Evolutionary conservation across 2,797 vertebrate genomes (phyloP), one percentile per base, ranked within the genome.

Genomic region (Emydoidea blandingii): DNA sequence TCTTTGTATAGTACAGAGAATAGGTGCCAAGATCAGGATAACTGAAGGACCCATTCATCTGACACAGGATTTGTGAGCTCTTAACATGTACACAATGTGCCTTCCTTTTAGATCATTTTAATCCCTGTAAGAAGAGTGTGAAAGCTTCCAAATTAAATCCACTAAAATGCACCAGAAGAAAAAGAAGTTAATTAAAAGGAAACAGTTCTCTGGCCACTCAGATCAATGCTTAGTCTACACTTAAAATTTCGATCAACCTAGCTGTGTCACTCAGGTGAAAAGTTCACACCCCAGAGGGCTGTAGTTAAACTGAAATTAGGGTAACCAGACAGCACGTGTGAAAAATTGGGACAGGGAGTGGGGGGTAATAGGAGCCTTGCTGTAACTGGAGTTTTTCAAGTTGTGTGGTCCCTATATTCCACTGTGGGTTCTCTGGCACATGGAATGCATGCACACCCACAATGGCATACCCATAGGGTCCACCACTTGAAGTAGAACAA

Each of bases 1-100:
- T 79, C 85, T 91, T 93, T 87, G 53, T 49, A 23, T 6, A 81
- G 79, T 56, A 34, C 34, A 59, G 80, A 68, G 65, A 89, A 52
- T 81, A 88, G 54, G 47, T 88, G 91, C 92, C 89, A 94, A 88
- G 85, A 19, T 37, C 44, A 52, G 81, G 27, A 8, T 79, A 47
- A 79, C 53, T 94, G 94, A 96, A 93, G 84, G 84, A 19, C 50
- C 87, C 82, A 76, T 90, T 96, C 89, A 93, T 83, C 65, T 49
- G 19, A 44, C 37, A 53, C 8, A 44, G 72, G 86, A 15, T 49
- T 86, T 5, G 12, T 25, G 47, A 92, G 29, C 54, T 82, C 56
- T 52, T 37, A 9, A 0, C 47, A 41, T 87, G 88, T 88, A 47
- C 50, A 34, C 2, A 57, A 44, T 50, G 59, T 53, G 65, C 59